phyloP scores from a whole-genome alignment of 2,888 invertebrate species.

The Falcaria lacertinaria region DNA sequence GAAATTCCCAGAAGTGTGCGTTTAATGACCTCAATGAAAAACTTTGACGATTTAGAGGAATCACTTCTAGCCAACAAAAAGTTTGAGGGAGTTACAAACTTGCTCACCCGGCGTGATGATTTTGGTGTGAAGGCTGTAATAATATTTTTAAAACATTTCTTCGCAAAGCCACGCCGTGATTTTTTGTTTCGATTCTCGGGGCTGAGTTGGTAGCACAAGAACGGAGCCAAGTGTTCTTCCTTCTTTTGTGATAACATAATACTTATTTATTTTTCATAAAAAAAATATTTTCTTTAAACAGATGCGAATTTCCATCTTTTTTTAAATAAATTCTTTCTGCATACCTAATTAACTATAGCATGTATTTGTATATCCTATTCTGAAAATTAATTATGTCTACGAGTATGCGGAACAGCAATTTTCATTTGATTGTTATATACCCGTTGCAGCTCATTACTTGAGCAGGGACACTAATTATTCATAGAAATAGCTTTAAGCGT shows the following conservation, averaged over 20 bases:
- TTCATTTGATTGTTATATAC: not conserved
- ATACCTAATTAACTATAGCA: too few relatives aligned
- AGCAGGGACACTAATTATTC: constrained; percentile 38
- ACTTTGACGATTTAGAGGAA: constrained; percentile 19
- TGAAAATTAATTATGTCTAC: not conserved
- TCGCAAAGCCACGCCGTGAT: too few relatives aligned
- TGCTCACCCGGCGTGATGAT: not conserved
- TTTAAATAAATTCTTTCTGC: too few relatives aligned
- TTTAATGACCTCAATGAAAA: constrained; percentile 41
- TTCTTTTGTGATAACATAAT: not conserved
- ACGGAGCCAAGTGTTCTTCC: too few relatives aligned
- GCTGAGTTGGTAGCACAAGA: too few relatives aligned
- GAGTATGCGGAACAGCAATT: not conserved
- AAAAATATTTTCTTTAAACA: not conserved
- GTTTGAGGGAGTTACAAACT: not conserved
- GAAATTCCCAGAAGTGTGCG: constrained; percentile 34
- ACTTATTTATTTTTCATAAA: not conserved
- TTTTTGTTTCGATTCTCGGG: too few relatives aligned
- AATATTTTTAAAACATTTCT: not conserved
- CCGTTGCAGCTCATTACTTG: constrained; percentile 8
- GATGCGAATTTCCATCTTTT: too few relatives aligned
- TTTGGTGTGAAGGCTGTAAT: not conserved
- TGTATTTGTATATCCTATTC: not conserved
- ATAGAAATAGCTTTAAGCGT: constrained; percentile 35
- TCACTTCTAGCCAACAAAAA: constrained; percentile 11